Evolutionary conservation across 2,113 vertebrate genomes (phyloP), one percentile per base, ranked within the genome.

Genomic region (Monarcha castaneiventris): DNA sequence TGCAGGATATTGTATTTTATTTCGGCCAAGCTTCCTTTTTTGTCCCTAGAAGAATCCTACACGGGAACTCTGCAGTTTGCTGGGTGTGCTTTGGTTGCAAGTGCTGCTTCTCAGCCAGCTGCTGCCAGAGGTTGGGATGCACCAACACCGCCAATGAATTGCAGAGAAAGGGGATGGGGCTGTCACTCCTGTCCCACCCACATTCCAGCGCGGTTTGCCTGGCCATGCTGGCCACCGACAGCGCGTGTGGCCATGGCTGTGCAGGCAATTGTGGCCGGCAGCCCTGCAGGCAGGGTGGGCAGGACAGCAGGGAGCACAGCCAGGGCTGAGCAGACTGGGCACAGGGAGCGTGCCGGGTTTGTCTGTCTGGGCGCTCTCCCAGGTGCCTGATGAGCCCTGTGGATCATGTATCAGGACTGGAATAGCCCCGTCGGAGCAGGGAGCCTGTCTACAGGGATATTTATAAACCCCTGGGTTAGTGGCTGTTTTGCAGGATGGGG

Each of bases 381-480:
- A 95, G 97, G 95, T 93, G 91, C 94, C 94, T 58, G 82, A 90
- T 96, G 97, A 96, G 84, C 66, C 5, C 23, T 2, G 13, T 37
- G 95, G 96, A 97, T 98, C 85, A 4, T 76, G 85, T 98, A 95
- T 97, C 98, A 89, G 37, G 94, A 94, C 96, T 93, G 94, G 97
- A 98, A 98, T 98, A 98, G 95, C 94, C 97, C 84, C 1, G 66
- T 63, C 3, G 32, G 81, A 33, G 58, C 81, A 77, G n/a, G 35
- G 39, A 86, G 78, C 59, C 46, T 35, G 41, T 61, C 59, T 46
- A 12, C 56, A 44, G 58, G 75, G 71, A 23, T 51, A 91, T 94
- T 90, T 87, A 87, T 91, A 95, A 92, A 52, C 54, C 26, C 46
- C 14, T 5, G 43, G 21, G 4, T 25, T 29, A 25, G 56, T 11